phyloP scores from a whole-genome alignment of 2,113 vertebrate species.

The Myotis yumanensis region DNA sequence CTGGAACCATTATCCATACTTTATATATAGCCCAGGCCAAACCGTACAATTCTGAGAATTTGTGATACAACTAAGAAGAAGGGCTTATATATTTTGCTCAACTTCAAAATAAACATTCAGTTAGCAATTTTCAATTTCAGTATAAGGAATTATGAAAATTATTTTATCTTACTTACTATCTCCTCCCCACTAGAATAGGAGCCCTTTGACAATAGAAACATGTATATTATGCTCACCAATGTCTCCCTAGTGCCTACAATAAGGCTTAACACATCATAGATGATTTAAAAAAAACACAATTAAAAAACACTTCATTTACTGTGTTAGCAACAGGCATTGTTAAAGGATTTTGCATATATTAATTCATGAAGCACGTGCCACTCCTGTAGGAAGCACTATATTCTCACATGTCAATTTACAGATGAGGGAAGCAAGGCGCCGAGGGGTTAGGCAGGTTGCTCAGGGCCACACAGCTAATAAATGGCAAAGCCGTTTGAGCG shows the following conservation, averaged over 20 bases:
- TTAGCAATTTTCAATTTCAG: slow-evolving; percentile 9
- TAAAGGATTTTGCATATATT: background rate
- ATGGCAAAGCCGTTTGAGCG: background rate
- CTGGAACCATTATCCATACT: background rate
- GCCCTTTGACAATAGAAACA: background rate
- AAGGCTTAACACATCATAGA: background rate
- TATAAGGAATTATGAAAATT: background rate
- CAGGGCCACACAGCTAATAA: background rate
- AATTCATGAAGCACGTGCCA: background rate
- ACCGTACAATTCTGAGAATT: background rate
- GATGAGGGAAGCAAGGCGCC: slow-evolving; percentile 21
- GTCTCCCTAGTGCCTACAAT: background rate
- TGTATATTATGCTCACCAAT: background rate
- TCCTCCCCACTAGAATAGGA: background rate
- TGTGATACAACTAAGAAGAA: background rate
- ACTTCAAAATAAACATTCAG: background rate
- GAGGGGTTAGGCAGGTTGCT: background rate
- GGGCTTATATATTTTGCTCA: background rate
- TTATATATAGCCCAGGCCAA: background rate
- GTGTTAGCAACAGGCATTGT: background rate
- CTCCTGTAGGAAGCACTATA: background rate
- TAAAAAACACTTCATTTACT: background rate
- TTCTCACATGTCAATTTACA: background rate
- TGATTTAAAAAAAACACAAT: background rate
- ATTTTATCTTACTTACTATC: background rate